Percentiles rank a stretch among this genome's conserved stretches.
Evolutionary conservation across 2,797 vertebrate species (phyloP).

Genomic region (Heterohyrax brucei): DNA sequence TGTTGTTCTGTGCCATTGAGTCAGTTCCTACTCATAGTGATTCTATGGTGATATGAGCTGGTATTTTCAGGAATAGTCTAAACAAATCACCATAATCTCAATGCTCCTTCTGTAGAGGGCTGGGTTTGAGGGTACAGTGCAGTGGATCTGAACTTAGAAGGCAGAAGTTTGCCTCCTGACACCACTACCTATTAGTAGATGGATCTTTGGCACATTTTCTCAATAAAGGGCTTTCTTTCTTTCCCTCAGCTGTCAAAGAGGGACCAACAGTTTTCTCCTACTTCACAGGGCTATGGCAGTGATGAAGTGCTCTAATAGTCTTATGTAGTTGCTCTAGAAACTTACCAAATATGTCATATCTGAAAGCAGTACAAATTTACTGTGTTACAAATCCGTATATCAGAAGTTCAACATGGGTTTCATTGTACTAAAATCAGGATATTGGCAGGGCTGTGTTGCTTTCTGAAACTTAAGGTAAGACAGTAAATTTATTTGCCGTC

Average conservation of each 20-base stretch:
- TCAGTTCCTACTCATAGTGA: neutral
- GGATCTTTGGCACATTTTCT: neutral
- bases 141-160: neutral
- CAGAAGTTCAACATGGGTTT: neutral
- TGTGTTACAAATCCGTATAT: neutral
- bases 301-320: neutral
- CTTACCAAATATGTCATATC: neutral
- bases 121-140: no score
- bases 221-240: neutral
- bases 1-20: neutral
- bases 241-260: neutral
- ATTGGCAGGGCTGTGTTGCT: neutral
- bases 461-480: neutral
- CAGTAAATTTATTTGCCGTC: neutral
- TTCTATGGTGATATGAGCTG: neutral
- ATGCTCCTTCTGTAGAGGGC: neutral
- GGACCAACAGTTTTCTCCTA: neutral
- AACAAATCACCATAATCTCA: rapidly evolving
- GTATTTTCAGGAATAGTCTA: neutral
- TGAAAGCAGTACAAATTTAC: neutral
- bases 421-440: neutral
- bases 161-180: neutral
- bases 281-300: neutral
- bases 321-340: neutral
- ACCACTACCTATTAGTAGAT: neutral